Evolutionary conservation across 2,888 invertebrate genomes (phyloP).

Genomic region (Trichogramma dendrolimi): DNA sequence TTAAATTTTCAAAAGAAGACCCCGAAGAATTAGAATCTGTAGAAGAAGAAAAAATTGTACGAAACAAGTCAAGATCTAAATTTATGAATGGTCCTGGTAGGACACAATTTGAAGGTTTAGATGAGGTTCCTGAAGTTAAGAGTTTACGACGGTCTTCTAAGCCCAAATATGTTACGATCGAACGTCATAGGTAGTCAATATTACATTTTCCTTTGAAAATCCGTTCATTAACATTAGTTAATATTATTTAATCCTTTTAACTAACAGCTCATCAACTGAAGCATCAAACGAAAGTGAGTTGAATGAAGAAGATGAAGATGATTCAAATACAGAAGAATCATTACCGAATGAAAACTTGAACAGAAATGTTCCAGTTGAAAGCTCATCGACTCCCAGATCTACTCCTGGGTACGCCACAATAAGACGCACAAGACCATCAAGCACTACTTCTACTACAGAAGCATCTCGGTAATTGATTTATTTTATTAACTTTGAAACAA

Average conservation of each 20-base stretch:
- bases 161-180: conserved; percentile 70
- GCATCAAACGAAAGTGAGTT: conserved; percentile 43
- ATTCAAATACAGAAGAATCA: conserved; percentile 52
- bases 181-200: conserved; percentile 58
- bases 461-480: conserved; percentile 34
- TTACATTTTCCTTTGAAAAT: conserved; percentile 12
- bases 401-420: conserved; percentile 47
- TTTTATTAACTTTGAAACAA: not conserved
- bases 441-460: conserved; percentile 30
- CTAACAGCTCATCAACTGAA: conserved; percentile 14
- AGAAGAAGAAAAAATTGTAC: conserved; percentile 12
- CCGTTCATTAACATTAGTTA: not conserved
- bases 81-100: conserved; percentile 57
- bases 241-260: not conserved
- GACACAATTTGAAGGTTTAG: conserved; percentile 54
- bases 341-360: conserved; percentile 43
- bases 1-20: conserved; percentile 6
- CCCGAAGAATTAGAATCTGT: conserved; percentile 20
- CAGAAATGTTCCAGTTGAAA: conserved; percentile 38
- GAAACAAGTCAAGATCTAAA: conserved; percentile 29
- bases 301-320: conserved; percentile 46
- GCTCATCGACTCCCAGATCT: conserved; percentile 35
- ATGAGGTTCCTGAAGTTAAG: conserved; percentile 48
- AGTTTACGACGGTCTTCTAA: conserved; percentile 52
- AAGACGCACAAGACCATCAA: conserved; percentile 42